Percentiles rank a stretch among this genome's conserved stretches.
Evolutionary conservation across 1,140 invertebrate genomes (phyloP).

Genomic region (Sweltsa coloradensis): DNA sequence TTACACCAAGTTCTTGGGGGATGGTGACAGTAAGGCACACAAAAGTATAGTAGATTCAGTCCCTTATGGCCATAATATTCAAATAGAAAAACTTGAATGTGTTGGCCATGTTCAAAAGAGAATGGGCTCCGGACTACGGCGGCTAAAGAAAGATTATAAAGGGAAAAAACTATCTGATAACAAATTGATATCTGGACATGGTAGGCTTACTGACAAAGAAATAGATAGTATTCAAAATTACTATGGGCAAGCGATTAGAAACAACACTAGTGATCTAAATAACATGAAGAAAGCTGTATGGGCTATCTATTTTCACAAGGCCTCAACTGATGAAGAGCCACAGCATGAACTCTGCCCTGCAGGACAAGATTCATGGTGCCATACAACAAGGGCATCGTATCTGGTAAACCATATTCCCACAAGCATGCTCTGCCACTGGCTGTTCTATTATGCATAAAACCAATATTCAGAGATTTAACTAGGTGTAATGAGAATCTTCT

Average conservation of each 20-base stretch:
- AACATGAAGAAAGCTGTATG: constrained; percentile 14
- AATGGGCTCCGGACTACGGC: constrained; percentile 10
- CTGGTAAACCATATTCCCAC: constrained; percentile 9
- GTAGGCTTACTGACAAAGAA: constrained; percentile 10
- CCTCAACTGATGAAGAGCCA: constrained; percentile 15
- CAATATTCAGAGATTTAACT: constrained; percentile 12
- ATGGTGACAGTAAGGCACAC: constrained; percentile 15
- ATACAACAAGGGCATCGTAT: constrained; percentile 20
- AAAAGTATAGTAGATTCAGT: constrained; percentile 9
- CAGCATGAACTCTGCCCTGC: constrained; percentile 19
- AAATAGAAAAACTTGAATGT: constrained; percentile 16
- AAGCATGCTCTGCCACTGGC: constrained; percentile 6
- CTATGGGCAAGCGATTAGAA: constrained; percentile 16
- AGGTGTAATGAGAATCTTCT: constrained; percentile 9
- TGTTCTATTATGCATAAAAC: constrained; percentile 13
- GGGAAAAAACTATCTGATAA: constrained; percentile 4
- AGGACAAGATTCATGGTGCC: constrained; percentile 23
- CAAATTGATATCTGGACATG: constrained; percentile 8
- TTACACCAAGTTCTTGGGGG: constrained; percentile 17
- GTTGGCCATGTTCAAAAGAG: constrained; percentile 16
- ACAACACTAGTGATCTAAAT: constrained; percentile 12
- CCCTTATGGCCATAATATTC: constrained; percentile 13
- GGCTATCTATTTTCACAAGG: constrained; percentile 15
- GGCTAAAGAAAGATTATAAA: background rate
- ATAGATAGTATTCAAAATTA: constrained; percentile 15